Base-by-base conservation (phyloP, 64 coral and sea anemone genomes). In the Actinia equina region DNA sequence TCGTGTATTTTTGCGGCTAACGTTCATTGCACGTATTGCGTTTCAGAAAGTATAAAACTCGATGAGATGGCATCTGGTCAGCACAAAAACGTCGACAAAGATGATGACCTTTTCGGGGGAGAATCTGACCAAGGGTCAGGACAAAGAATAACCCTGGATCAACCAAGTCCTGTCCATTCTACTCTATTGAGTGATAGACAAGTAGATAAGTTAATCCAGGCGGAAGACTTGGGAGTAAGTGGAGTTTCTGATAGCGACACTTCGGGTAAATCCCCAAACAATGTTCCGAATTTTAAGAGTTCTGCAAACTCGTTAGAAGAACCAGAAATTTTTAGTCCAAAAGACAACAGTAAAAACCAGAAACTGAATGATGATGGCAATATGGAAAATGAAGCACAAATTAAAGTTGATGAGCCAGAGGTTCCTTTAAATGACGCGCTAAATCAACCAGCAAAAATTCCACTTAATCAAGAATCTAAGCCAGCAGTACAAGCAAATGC, bases 51-150 rank as follows among this genome's bases (percentile, higher is more conserved):
- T 15, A 14, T 74, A 10, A 74, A 74, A 30, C 69, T 74, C 23
- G 69, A 74, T 74, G 26, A 74, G 13, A 74, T 74, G n/a, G n/a
- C 69, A 41, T 74, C 69, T 27, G 69, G 69, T 41, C 69, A 74
- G 12, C 27, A 30, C 69, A 74, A 5, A 11, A 27, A 30, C 7
- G 7, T 3, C 69, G 69, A 74, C 23, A 74, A 74, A 30, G 69
- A 74, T 16, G 69, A 74, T 42, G 69, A 74, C 26, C 69, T 74
- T 30, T 30, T 30, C n/a, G 27, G 27, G n/a, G 69, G 69, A 74
- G 69, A 74, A 74, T 42, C 69, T 11, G 69, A 74, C 14, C 37
- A 74, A 74, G 69, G 69, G n/a, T 74, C 69, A 26, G 69, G 69
- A 74, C 26, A 74, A 0, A 74, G 69, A 13, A 74, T 74, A 74